Evolutionary conservation across 2,113 vertebrate species (phyloP).

Genomic region (Anolis carolinensis): DNA sequence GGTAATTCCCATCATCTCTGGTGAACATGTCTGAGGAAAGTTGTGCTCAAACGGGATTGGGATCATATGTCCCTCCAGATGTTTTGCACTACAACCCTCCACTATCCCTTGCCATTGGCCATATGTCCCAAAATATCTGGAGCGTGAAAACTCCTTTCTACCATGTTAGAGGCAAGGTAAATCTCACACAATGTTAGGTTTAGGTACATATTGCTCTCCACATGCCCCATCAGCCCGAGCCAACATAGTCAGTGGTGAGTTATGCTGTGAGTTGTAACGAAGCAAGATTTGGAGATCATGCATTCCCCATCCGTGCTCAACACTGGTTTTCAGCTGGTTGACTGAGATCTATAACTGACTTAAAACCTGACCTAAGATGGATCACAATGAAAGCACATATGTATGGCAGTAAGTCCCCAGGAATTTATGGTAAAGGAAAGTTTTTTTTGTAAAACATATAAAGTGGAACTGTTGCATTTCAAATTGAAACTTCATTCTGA

Average conservation of each 20-base stretch:
- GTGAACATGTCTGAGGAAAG: not conserved
- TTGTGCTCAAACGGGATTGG: not conserved
- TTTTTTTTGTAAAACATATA: too few relatives aligned
- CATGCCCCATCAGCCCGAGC: not conserved
- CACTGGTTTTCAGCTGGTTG: not conserved
- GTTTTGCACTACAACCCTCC: too few relatives aligned
- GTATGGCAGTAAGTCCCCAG: not conserved
- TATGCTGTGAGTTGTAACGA: not conserved
- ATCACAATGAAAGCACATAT: not conserved
- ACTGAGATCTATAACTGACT: not conserved
- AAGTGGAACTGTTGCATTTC: not conserved
- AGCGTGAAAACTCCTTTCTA: too few relatives aligned
- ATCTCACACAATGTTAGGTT: not conserved
- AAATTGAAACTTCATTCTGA: accelerated
- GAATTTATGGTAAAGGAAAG: too few relatives aligned
- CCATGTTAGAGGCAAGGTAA: not conserved
- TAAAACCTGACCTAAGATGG: not conserved
- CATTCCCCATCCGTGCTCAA: not conserved
- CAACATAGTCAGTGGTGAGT: too few relatives aligned
- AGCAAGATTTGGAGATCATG: not conserved
- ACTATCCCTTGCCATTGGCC: too few relatives aligned
- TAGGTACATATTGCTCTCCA: not conserved
- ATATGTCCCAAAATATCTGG: too few relatives aligned
- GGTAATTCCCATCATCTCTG: not conserved
- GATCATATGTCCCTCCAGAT: too few relatives aligned